phyloP scores from a whole-genome alignment of 1,140 invertebrate genomes.

The Drosophila malerkotliana region DNA sequence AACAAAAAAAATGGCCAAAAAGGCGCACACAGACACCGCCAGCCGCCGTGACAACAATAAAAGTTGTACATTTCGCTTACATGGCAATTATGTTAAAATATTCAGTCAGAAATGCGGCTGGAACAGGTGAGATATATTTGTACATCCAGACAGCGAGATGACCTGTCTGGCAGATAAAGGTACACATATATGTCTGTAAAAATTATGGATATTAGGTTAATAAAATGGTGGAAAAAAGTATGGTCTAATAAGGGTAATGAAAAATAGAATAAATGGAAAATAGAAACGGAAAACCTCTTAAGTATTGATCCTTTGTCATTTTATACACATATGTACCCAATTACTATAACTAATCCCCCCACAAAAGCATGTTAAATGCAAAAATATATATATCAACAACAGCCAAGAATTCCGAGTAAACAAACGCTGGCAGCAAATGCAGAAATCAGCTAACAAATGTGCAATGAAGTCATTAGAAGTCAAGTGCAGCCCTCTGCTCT shows the following conservation, averaged over 20 bases:
- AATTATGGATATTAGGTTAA: background rate
- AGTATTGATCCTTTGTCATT: background rate
- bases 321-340: background rate
- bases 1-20: constrained; percentile 35
- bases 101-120: constrained; percentile 33
- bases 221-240: background rate
- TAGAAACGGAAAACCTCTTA: too few species aligned
- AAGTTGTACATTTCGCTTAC: constrained; percentile 57
- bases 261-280: too few species aligned
- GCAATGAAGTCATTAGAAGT: constrained; percentile 63
- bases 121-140: constrained; percentile 23
- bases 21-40: constrained; percentile 4
- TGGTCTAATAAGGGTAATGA: background rate
- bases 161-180: constrained; percentile 18
- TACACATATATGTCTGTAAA: background rate
- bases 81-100: constrained; percentile 56
- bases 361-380: constrained; percentile 27
- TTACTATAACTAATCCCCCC: background rate
- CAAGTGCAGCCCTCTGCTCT: constrained; percentile 46
- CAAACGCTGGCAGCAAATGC: constrained; percentile 21
- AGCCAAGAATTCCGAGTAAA: constrained; percentile 9
- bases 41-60: constrained; percentile 37
- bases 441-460: constrained; percentile 35
- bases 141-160: constrained; percentile 28
- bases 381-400: constrained; percentile 15